Percentiles rank a stretch among this genome's conserved stretches.
phyloP scores from a whole-genome alignment of 2,113 vertebrate genomes.

The Gymnogyps californianus region DNA sequence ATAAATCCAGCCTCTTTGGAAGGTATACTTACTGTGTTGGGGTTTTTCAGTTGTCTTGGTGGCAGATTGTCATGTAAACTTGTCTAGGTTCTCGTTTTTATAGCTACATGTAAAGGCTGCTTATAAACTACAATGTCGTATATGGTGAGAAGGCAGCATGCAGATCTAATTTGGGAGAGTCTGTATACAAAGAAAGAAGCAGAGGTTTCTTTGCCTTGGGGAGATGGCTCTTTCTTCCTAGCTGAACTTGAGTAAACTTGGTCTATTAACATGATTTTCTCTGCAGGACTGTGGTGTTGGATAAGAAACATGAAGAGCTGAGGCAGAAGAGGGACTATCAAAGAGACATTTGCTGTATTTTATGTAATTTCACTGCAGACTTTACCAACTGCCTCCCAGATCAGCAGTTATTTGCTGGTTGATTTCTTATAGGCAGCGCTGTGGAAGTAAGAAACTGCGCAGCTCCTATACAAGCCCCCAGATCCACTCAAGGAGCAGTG shows the following conservation, averaged over 20 bases:
- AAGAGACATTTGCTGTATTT: slow-evolving; percentile 26
- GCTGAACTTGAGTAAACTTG: slow-evolving; percentile 32
- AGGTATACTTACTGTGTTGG: neutral
- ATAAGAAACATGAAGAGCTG: slow-evolving; percentile 32
- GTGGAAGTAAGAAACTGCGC: neutral
- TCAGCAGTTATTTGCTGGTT: neutral
- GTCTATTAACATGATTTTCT: slow-evolving; percentile 41
- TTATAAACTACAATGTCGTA: neutral
- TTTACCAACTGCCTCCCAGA: slow-evolving; percentile 21
- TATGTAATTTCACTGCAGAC: slow-evolving; percentile 10
- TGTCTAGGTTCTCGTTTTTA: slow-evolving; percentile 30
- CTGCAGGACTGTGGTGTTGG: slow-evolving; percentile 44
- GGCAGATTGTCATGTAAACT: slow-evolving; percentile 44
- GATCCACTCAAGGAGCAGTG: neutral
- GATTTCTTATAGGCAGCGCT: slow-evolving; percentile 21
- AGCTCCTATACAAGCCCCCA: neutral
- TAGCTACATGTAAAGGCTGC: slow-evolving; percentile 14
- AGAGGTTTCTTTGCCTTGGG: slow-evolving; percentile 24
- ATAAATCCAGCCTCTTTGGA: neutral
- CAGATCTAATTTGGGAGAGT: neutral
- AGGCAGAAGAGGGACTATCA: slow-evolving; percentile 41
- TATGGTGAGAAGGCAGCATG: neutral
- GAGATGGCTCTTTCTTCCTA: neutral
- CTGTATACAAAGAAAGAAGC: neutral
- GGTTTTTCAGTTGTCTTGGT: neutral